Base-by-base conservation (phyloP, 37 sponge, comb jelly and placozoan species). In the Eunapius fragilis region DNA sequence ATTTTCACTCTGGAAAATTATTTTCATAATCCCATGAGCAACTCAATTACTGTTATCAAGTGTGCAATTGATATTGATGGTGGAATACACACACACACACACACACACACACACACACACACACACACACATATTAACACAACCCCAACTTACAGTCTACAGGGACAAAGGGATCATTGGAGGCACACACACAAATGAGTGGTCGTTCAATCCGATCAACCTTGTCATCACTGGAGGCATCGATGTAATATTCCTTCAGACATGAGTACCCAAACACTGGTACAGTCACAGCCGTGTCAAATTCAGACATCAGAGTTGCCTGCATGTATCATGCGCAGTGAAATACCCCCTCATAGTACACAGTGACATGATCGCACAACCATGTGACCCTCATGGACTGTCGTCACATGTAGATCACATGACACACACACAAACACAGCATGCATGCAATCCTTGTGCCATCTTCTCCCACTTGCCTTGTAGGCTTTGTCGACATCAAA, bases 121-220 rank as follows among this genome's bases (percentile, higher is more conserved):
- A 72, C 28, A 32, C 73, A 72, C 31, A 72, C 28, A 30, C 28
- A 30, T 13, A 72, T 19, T 13, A 32, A 12, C 73, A 72, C 31
- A 30, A 67, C 31, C 11, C 32, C 11, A 67, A 26, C 87, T 78
- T 68, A 95, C 95, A 72, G 31, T 87, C 78, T 69, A 33, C 50
- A 13, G 93, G 95, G 0, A 80, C 87, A 89, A 95, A 91, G 19
- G 93, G 93, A 47, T 95, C 95, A 75, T 95, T 93, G 26, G 81
- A 47, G 10, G 95, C 83, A 34, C 81, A 81, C 31, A 95, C 38
- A 38, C 78, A 86, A 35, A 95, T 47, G 22, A 87, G 34, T 22
- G 95, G 95, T 25, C 47, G 82, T 31, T 49, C 67, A 67, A 95
- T 89, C 31, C 69, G 50, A 38, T 83, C 67, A 24, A 95, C 24